Conservation (phyloP, 2,888 invertebrate genomes). For the Pandemis cinnamomeana region DNA sequence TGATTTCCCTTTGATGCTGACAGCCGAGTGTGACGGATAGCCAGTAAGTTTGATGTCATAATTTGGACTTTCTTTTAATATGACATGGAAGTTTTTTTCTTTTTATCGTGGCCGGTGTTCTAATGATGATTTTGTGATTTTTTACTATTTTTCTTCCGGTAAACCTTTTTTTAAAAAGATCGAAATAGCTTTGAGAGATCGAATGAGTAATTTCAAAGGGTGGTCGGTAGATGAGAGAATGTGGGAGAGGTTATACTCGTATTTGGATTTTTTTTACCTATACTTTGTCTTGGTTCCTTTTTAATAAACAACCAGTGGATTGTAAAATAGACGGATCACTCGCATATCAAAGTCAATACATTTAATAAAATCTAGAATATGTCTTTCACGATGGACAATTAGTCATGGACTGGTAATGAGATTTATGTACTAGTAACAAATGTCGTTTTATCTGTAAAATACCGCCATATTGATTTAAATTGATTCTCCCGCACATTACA, state of each 20-base stretch:
- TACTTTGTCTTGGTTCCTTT: neutral
- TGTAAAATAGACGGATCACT: no score
- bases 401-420: no score
- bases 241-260: no score
- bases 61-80: conserved; percentile 51
- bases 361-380: no score
- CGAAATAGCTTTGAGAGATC: conserved; percentile 13
- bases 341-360: no score
- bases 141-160: neutral
- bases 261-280: neutral
- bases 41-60: conserved; percentile 55
- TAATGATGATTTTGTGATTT: conserved; percentile 31
- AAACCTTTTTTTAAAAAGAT: conserved; percentile 7
- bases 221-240: neutral
- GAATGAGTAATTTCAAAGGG: neutral
- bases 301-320: no score
- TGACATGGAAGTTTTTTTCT: conserved; percentile 35
- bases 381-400: no score
- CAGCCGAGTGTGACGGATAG: conserved; percentile 57
- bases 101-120: conserved; percentile 22
- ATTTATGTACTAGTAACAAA: neutral
- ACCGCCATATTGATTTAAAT: neutral
- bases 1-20: conserved; percentile 58
- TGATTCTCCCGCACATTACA: neutral
- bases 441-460: neutral